Evolutionary conservation across 2,113 vertebrate genomes (phyloP), one percentile per base, ranked within the genome.

Genomic region (Corythornis cristatus): DNA sequence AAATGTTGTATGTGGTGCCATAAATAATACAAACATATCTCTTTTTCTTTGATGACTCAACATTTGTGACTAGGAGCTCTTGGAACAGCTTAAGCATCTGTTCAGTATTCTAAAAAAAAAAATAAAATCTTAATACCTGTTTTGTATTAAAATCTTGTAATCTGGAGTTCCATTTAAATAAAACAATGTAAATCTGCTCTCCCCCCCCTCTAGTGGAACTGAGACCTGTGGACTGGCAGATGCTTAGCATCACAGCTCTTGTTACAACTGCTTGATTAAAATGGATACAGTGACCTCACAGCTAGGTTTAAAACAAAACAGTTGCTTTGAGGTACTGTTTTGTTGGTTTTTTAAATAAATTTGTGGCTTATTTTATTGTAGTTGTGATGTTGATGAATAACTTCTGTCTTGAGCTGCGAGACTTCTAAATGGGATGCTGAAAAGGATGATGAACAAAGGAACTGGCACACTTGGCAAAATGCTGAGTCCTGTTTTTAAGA

Each of bases 61-160:
- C 71, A 4, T 86, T 96, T 95, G 74, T 87, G 62, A 88, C 70
- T 92, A 33, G 91, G 51, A 90, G 35, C 82, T 84, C 88, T 86
- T 86, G 72, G 83, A 95, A 83, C 75, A 88, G 86, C 66, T 86
- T 92, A 89, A 93, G 92, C 78, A 80, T 93, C 94, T 96, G 76
- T 86, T 95, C 70, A 43, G 26, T n/a, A 35, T 87, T 86, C 46
- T 78, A 7, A 76, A 82, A 73, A 86, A 68, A 68, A 26, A 71
- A 48, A 8, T 42, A 5, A 50, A 76, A 2, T 81, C 54, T 57
- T 81, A 76, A 77, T 81, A 64, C 51, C 54, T 57, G 76, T 79
- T 85, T 71, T 58, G 15, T 68, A 79, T 91, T 89, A 77, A 86
- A 89, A 40, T 85, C 66, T 76, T 61, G 19, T 83, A 86, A 78